Evolutionary conservation across 2,113 vertebrate species (phyloP).

Genomic region (Alethe castanea): DNA sequence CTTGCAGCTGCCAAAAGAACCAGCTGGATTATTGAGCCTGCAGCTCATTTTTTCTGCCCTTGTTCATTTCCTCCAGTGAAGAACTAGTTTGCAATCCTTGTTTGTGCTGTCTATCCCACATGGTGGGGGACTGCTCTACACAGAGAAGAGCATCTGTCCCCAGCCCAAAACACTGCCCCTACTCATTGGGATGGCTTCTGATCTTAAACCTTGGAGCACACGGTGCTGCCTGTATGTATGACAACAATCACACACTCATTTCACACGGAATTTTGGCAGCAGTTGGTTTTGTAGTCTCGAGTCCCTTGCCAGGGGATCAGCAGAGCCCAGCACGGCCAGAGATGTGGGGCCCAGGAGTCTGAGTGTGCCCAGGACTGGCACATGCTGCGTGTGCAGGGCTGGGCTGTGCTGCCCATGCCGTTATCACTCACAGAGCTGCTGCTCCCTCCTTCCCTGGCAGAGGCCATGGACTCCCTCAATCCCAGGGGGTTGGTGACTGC

Average conservation of each 20-base stretch:
- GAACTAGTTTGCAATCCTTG: background rate
- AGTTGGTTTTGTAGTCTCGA: background rate
- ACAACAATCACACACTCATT: background rate
- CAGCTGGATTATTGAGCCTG: background rate
- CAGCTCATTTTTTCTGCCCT: background rate
- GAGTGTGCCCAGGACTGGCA: background rate
- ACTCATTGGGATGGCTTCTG: background rate
- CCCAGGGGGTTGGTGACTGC: background rate
- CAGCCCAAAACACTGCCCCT: background rate
- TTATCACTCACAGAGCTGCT: background rate
- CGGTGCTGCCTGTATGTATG: background rate
- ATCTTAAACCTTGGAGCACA: background rate
- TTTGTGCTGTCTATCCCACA: background rate
- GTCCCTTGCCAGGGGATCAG: background rate
- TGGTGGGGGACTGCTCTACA: background rate
- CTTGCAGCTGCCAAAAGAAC: background rate
- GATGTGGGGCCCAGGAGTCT: background rate
- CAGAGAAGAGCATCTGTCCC: background rate
- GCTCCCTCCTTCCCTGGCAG: background rate
- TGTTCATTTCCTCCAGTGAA: background rate
- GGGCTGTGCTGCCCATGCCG: rapidly evolving
- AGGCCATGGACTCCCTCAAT: background rate
- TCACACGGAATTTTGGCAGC: background rate
- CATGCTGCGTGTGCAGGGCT: background rate
- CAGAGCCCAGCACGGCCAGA: background rate